Conservation (phyloP, 2,797 vertebrate species). For the Taenioides sp. region DNA sequence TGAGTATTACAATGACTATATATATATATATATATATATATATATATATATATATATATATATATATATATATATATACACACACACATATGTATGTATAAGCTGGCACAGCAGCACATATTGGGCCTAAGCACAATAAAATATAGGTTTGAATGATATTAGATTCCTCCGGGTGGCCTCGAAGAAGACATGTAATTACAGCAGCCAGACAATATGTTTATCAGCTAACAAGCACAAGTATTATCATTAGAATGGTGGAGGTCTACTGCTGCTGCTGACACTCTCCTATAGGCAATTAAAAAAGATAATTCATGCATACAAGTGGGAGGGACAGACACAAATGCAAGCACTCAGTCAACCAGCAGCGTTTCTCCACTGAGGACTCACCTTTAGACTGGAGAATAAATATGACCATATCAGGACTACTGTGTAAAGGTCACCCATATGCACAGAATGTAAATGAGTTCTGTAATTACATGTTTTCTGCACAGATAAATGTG, state of each 20-base stretch:
- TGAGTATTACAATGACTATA: no score
- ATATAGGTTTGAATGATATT: no score
- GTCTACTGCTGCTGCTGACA: not conserved
- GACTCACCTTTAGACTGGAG: slow-evolving; percentile 3
- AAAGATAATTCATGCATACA: not conserved
- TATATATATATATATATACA: no score
- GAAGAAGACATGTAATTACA: not conserved
- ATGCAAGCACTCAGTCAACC: not conserved
- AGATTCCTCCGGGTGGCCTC: no score
- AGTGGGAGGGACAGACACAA: not conserved
- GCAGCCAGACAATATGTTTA: not conserved
- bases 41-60: no score
- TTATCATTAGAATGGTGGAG: not conserved
- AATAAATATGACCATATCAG: not conserved
- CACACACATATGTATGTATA: no score
- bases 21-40: no score
- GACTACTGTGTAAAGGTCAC: not conserved
- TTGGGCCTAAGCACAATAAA: not conserved
- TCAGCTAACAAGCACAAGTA: not conserved
- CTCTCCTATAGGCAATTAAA: not conserved
- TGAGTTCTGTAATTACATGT: not conserved
- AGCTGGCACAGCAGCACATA: no score
- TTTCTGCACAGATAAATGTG: not conserved
- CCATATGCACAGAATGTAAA: not conserved
- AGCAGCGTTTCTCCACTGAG: not conserved